Base-by-base conservation (phyloP, 2,797 vertebrate species). In the Chaunax sp. region DNA sequence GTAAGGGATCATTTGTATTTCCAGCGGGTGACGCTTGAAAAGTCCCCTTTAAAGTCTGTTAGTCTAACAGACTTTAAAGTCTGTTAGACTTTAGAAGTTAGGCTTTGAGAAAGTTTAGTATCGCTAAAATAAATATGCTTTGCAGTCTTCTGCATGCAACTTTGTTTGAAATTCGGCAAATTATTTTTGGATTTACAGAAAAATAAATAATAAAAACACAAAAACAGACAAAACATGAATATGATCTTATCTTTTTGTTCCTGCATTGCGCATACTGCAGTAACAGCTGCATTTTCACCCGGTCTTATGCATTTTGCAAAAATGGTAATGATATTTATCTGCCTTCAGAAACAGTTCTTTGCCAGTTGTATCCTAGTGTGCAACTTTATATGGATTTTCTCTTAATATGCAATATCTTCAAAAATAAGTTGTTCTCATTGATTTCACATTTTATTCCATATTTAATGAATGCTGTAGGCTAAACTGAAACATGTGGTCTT, bases 1-100 rank as follows among this genome's bases (percentile, higher is more conserved):
- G 92, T 93, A 92, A 90, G 89, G 64, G 69, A 69, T 73, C 70
- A 75, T 81, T 68, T 82, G 52, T 68, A 57, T 81, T 72, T 83
- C 44, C 61, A 78, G 2, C 67, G 44, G 72, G 67, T 51, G 63
- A 71, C 56, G 65, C 72, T 72, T 81, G 41, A 46, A 71, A 75
- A 77, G 60, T 74, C 44, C 44, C n/a, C 41, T 59, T 33, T 33
- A 6, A 61, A 56, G 46, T 65, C 44, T 30, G 5, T 30, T n/a
- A n/a, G n/a, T n/a, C n/a, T n/a, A n/a, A n/a, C 28, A 30, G 28
- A 30, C 28, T 30, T 30, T 30, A 30, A 30, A 30, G n/a, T 69
- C 47, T 59, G 35, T 72, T 49, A 66, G 38, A 65, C 58, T 72
- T 68, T 64, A 1, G n/a, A 26, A 56, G 28, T 64, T 15, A 35